These are phyloP conservation scores for Chrysaora quinquecirrha DNA, from an alignment of 30 jellyfish, hydroid and myxozoan genomes.

Conservation along the genomic window DNA sequence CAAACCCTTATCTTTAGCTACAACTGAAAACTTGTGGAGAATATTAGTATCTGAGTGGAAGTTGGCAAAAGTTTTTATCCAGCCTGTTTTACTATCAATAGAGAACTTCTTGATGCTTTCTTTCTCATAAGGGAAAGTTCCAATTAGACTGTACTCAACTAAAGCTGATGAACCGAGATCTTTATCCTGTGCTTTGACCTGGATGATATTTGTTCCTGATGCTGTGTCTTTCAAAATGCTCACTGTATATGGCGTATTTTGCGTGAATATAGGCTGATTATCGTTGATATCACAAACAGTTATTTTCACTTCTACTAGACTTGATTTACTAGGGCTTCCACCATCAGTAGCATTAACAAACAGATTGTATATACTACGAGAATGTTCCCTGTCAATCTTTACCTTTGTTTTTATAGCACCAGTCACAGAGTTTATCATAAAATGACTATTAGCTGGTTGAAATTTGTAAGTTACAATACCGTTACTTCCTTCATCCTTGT, in stretches of 20 bases:
- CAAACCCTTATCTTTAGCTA: conserved; percentile 70
- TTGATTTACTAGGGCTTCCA: conserved; percentile 72
- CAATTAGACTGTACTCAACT: conserved; percentile 55
- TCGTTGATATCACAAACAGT: conserved; percentile 80
- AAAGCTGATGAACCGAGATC: conserved; percentile 66
- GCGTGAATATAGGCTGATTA: conserved; percentile 83
- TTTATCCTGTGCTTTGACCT: conserved; percentile 83
- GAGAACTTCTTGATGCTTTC: conserved; percentile 37
- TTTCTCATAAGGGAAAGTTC: conserved; percentile 30
- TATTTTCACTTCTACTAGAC: conserved; percentile 57
- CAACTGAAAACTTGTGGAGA: conserved; percentile 62
- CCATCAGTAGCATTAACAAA: conserved; percentile 85
- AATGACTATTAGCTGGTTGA: conserved; percentile 51
- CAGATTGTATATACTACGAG: conserved; percentile 36
- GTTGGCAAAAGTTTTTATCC: conserved; percentile 37
- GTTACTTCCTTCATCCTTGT: conserved; percentile 86
- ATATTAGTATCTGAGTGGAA: background rate
- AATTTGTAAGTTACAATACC: conserved; percentile 72
- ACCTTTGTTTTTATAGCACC: conserved; percentile 78
- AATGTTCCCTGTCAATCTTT: conserved; percentile 82
- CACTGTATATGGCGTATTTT: conserved; percentile 72
- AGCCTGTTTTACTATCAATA: conserved; percentile 73
- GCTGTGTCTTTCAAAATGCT: conserved; percentile 53
- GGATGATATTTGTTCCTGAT: conserved; percentile 38
- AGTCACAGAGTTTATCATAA: conserved; percentile 58